Percentiles rank a stretch among this genome's conserved stretches.
Evolutionary conservation across 1,140 invertebrate genomes (phyloP).

Genomic region (Myzus persicae): DNA sequence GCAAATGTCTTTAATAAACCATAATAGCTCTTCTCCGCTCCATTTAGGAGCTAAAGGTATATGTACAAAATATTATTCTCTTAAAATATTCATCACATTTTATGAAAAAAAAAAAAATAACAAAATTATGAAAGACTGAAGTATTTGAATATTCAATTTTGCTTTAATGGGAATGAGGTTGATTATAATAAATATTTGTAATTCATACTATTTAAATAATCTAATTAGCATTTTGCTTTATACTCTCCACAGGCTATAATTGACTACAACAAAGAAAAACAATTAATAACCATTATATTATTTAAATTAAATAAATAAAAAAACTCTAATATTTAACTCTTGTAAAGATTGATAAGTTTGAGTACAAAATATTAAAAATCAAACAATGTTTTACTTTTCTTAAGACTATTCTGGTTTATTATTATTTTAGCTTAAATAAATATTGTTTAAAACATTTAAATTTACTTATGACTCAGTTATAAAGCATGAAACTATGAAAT

Average conservation of each 20-base stretch:
- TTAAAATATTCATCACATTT: neutral
- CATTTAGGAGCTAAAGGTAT: neutral
- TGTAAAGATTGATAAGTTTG: neutral
- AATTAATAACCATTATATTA: neutral
- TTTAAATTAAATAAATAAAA: conserved; percentile 4
- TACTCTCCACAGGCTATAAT: neutral
- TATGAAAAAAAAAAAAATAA: neutral
- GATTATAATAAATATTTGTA: conserved; percentile 15
- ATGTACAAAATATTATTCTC: neutral
- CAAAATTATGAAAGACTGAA: neutral
- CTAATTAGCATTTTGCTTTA: neutral
- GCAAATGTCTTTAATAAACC: neutral
- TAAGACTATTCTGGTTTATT: neutral
- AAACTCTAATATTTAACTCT: neutral
- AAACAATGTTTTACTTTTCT: neutral
- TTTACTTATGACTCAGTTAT: too few species aligned
- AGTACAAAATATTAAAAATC: neutral
- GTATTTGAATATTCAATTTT: neutral
- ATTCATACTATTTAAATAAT: conserved; percentile 12
- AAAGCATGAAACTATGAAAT: too few species aligned
- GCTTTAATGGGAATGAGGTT: neutral
- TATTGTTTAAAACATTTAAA: neutral
- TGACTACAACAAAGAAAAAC: neutral
- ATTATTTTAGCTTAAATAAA: neutral
- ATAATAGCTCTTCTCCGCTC: neutral